phyloP scores from a whole-genome alignment of 2,113 vertebrate genomes.

The Rhinopomastus cyanomelas region DNA sequence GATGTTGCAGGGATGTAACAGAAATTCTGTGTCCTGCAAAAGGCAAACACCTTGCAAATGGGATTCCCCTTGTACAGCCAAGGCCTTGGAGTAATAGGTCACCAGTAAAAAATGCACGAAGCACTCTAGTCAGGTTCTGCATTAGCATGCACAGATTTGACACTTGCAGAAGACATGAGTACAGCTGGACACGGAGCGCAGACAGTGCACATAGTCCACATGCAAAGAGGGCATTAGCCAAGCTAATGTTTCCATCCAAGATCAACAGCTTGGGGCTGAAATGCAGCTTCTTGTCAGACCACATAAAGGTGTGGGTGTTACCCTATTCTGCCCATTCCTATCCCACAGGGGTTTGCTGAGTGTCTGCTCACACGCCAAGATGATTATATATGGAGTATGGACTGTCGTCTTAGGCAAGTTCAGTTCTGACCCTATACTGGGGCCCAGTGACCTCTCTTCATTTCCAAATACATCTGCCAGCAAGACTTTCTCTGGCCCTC shows the following conservation, averaged over 20 bases:
- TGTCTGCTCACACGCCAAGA: background rate
- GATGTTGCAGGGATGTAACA: background rate
- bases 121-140: background rate
- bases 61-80: background rate
- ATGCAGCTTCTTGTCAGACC: slow-evolving; percentile 3
- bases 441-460: background rate
- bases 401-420: background rate
- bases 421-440: background rate
- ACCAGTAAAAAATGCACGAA: background rate
- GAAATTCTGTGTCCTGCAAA: background rate
- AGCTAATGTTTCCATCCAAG: background rate
- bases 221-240: background rate
- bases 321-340: background rate
- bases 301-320: slow-evolving; percentile 29
- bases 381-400: background rate
- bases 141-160: background rate
- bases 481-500: background rate
- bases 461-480: background rate
- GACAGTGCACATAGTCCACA: background rate
- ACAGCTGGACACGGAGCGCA: background rate
- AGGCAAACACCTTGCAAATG: background rate
- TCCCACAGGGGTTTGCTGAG: slow-evolving; percentile 6
- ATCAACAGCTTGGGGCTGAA: slow-evolving; percentile 15
- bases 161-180: background rate
- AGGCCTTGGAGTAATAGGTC: rapidly evolving